Percentiles rank a stretch among this genome's conserved stretches.
phyloP scores from a whole-genome alignment of 2,113 vertebrate species.

The Argyrosomus japonicus region DNA sequence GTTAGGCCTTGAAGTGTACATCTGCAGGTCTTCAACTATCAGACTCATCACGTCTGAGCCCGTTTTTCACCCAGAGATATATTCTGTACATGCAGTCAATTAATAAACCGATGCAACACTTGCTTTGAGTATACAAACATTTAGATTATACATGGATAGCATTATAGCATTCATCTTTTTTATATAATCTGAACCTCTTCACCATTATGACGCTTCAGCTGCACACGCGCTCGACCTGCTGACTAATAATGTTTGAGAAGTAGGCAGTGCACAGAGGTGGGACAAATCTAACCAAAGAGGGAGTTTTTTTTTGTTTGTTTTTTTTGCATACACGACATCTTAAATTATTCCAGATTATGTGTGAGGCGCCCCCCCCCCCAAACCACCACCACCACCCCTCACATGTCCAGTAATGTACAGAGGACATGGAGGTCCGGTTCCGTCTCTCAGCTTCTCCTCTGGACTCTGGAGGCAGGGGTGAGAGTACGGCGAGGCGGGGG shows the following conservation, averaged over 20 bases:
- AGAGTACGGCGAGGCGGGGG: background rate
- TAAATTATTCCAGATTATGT: conserved; percentile 58
- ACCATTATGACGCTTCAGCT: background rate
- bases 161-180: conserved; percentile 69
- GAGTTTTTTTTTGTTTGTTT: background rate
- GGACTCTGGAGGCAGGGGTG: conserved; percentile 26
- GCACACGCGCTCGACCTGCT: conserved; percentile 2
- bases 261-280: conserved; percentile 11
- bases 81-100: conserved; percentile 78
- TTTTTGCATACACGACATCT: conserved; percentile 48
- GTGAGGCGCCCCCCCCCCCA: background rate
- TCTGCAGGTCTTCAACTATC: background rate
- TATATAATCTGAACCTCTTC: conserved; percentile 50
- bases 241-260: conserved; percentile 17
- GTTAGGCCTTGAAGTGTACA: conserved; percentile 12
- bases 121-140: conserved; percentile 77
- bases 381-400: background rate
- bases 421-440: background rate
- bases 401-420: background rate
- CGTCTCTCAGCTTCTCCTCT: conserved; percentile 10
- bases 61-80: conserved; percentile 42
- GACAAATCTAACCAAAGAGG: conserved; percentile 14
- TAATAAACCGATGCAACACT: conserved; percentile 73
- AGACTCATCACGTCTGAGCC: conserved; percentile 20
- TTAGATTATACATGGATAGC: conserved; percentile 80